phyloP scores from a whole-genome alignment of 2,797 vertebrate species.

The Austrolebias charrua region DNA sequence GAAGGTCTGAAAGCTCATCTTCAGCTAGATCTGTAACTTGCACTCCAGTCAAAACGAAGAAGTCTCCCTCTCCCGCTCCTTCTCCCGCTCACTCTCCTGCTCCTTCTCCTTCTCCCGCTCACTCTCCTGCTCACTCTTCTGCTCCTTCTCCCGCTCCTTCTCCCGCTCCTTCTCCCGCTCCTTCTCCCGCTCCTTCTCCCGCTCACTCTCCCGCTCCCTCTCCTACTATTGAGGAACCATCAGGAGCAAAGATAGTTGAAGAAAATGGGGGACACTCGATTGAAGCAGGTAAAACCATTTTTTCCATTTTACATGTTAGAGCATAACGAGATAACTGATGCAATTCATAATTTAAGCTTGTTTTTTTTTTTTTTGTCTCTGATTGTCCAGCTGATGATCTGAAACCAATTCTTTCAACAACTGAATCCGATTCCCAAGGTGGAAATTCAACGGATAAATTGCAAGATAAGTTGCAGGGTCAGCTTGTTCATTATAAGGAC shows the following conservation, averaged over 20 bases:
- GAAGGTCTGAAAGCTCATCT: conserved; percentile 67
- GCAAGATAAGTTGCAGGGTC: conserved; percentile 46
- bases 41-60: conserved; percentile 65
- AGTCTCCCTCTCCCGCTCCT: conserved; percentile 27
- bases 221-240: conserved; percentile 28
- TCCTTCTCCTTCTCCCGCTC: too few relatives aligned
- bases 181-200: too few relatives aligned
- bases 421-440: conserved; percentile 23
- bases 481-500: conserved; percentile 3
- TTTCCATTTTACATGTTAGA: neutral
- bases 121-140: too few relatives aligned
- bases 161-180: too few relatives aligned
- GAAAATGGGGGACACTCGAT: conserved; percentile 37
- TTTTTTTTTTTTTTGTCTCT: neutral
- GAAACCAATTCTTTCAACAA: conserved; percentile 66
- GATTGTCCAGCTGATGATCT: conserved; percentile 51
- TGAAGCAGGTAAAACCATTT: conserved; percentile 45
- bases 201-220: too few relatives aligned
- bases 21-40: conserved; percentile 62
- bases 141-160: too few relatives aligned
- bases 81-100: too few relatives aligned
- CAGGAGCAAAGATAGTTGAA: conserved; percentile 17
- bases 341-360: neutral
- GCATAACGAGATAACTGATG: too few relatives aligned
- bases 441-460: conserved; percentile 33